phyloP scores from a whole-genome alignment of 2,888 invertebrate species.

The Cristatella mucedo region DNA sequence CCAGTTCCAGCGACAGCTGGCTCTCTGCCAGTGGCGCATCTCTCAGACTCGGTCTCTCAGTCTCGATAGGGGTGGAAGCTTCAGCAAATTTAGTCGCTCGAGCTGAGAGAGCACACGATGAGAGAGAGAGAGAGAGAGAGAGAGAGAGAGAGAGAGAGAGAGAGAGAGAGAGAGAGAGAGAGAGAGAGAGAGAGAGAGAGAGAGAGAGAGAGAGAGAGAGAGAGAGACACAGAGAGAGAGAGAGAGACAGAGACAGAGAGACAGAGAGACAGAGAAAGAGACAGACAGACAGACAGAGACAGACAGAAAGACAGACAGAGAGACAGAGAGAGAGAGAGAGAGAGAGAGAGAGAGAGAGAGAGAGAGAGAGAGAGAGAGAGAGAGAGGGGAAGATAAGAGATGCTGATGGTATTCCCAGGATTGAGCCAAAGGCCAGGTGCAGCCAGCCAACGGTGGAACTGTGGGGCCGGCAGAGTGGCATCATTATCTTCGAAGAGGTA shows the following conservation, averaged over 20 bases:
- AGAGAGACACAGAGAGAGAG: neutral
- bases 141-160: slow-evolving; percentile 3
- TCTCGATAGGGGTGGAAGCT: neutral
- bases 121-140: slow-evolving; percentile 5
- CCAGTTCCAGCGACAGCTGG: too few species aligned
- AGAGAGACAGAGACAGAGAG: neutral
- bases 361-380: neutral
- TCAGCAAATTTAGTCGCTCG: neutral
- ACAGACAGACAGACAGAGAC: neutral
- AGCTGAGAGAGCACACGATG: neutral
- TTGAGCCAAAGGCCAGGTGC: neutral
- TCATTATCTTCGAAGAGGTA: neutral
- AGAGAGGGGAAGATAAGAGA: neutral
- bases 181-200: slow-evolving; percentile 6
- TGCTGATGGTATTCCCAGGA: neutral
- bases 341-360: neutral
- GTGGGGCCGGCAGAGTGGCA: neutral
- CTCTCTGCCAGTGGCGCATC: too few species aligned
- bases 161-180: slow-evolving; percentile 6
- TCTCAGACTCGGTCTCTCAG: too few species aligned
- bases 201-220: slow-evolving; percentile 6
- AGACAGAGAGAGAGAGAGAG: neutral
- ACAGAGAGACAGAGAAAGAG: neutral
- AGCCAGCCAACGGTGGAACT: neutral
- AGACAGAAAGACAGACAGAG: too few species aligned